Conservation (phyloP, 2,113 vertebrate genomes). For the Nycticorax nycticorax region DNA sequence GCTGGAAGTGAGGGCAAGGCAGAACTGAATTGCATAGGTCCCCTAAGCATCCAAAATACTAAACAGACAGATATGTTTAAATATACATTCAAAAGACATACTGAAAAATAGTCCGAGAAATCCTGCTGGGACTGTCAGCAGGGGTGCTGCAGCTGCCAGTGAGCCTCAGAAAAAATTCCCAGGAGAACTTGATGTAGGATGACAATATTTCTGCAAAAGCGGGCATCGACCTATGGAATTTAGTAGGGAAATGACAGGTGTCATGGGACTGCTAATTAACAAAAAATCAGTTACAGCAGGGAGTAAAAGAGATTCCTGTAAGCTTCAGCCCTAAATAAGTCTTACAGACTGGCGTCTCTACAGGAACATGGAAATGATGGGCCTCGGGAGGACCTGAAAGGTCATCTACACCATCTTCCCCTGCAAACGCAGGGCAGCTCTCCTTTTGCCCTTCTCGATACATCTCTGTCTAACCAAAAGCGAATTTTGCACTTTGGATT, state of each 20-base stretch:
- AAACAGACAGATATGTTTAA: neutral
- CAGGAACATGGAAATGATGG: neutral
- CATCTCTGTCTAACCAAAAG: neutral
- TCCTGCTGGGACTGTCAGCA: neutral
- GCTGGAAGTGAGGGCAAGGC: neutral
- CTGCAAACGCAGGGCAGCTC: neutral
- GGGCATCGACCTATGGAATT: neutral
- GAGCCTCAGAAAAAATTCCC: neutral
- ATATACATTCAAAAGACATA: neutral
- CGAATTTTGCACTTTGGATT: neutral
- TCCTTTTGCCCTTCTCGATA: neutral
- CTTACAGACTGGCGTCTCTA: neutral
- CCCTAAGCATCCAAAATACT: neutral
- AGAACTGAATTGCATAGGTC: neutral
- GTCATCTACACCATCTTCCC: neutral
- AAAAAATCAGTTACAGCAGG: neutral
- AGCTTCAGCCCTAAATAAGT: neutral
- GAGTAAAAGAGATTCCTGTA: neutral
- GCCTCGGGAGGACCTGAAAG: neutral
- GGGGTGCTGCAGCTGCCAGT: neutral
- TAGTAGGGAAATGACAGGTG: neutral
- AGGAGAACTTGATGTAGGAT: neutral
- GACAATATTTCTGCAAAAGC: neutral
- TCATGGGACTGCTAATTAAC: neutral
- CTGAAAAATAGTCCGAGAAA: neutral